These are phyloP conservation scores for Latrodectus geometricus DNA, from an alignment of 1,140 invertebrate genomes.

Conservation along the genomic window DNA sequence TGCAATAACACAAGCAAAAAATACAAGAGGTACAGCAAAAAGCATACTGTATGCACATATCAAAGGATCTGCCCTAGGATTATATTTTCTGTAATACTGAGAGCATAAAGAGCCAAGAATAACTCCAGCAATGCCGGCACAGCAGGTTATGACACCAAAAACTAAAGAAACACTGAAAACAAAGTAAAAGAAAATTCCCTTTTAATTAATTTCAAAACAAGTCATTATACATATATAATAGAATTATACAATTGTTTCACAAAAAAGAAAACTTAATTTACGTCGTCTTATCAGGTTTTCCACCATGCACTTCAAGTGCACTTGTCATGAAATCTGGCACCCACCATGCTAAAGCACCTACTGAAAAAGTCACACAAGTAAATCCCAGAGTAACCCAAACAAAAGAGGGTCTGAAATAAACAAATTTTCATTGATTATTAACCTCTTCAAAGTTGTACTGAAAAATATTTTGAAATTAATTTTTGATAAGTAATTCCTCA, in stretches of 20 bases:
- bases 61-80: constrained; percentile 85
- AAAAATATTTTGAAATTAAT: neutral
- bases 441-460: too few species aligned
- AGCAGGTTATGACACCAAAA: constrained; percentile 94
- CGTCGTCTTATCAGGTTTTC: constrained; percentile 19
- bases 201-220: constrained; percentile 1
- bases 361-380: constrained; percentile 96
- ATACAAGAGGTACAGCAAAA: constrained; percentile 85
- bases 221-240: neutral
- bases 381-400: constrained; percentile 93
- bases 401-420: constrained; percentile 77
- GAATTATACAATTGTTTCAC: neutral
- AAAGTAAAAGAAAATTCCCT: constrained; percentile 15
- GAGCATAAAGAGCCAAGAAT: constrained; percentile 84
- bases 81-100: constrained; percentile 76
- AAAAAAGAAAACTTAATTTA: constrained; percentile 1
- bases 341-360: constrained; percentile 96
- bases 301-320: constrained; percentile 71
- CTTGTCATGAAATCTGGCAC: constrained; percentile 87
- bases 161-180: constrained; percentile 82
- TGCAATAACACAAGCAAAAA: constrained; percentile 79
- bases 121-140: constrained; percentile 92
- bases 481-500: neutral
- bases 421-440: neutral
- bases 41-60: constrained; percentile 92